Percentiles rank a stretch among this genome's conserved stretches.
Evolutionary conservation across 2,113 vertebrate species (phyloP).

Genomic region (Aldabrachelys gigantea): DNA sequence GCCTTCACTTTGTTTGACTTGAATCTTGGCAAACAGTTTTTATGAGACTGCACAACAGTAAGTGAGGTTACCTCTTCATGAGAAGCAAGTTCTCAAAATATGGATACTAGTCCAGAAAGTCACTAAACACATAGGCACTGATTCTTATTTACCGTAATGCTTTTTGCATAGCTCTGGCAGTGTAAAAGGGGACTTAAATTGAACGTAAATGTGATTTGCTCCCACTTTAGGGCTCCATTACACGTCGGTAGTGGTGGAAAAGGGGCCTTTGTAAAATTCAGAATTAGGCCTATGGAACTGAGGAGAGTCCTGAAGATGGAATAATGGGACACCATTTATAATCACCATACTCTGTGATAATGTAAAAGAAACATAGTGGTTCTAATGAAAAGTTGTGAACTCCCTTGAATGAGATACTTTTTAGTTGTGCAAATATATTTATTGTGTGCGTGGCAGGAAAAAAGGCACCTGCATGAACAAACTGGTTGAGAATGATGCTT

Average conservation of each 20-base stretch:
- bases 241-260: neutral
- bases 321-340: neutral
- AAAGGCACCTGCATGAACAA: neutral
- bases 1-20: neutral
- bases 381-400: neutral
- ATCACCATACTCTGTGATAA: neutral
- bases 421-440: neutral
- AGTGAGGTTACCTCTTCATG: neutral
- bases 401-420: neutral
- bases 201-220: neutral
- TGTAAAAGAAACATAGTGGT: neutral
- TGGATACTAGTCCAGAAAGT: neutral
- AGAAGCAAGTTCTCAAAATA: neutral
- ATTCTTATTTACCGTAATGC: fast-evolving
- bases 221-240: neutral
- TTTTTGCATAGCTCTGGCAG: neutral
- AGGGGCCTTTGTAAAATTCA: neutral
- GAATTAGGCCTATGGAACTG: neutral
- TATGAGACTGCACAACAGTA: neutral
- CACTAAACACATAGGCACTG: neutral
- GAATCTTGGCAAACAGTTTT: neutral
- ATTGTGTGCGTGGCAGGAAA: no score
- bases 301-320: neutral
- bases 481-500: neutral
- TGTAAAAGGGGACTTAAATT: neutral